Percentiles rank a stretch among this genome's conserved stretches.
Evolutionary conservation across 2,113 vertebrate species (phyloP).

Genomic region (Cyrtonyx montezumae): DNA sequence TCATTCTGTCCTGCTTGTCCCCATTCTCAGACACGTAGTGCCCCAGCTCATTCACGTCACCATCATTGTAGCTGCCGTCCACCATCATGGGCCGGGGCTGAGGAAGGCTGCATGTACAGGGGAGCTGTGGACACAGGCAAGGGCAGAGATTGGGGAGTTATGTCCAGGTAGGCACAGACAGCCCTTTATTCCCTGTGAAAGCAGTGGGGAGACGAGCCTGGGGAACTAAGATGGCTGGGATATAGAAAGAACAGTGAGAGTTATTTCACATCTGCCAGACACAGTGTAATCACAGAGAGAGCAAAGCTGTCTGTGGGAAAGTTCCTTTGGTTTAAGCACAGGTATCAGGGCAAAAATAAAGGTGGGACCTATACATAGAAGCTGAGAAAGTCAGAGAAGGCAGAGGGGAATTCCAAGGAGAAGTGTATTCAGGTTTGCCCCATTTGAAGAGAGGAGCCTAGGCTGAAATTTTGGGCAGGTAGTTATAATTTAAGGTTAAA

Average conservation of each 20-base stretch:
- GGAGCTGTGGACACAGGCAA: conserved; percentile 78
- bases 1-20: conserved; percentile 88
- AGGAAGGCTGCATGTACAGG: conserved; percentile 87
- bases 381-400: not conserved
- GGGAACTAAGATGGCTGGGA: not conserved
- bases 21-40: conserved; percentile 84
- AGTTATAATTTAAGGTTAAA: not conserved
- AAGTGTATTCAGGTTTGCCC: not conserved
- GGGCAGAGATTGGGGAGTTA: not conserved
- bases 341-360: not conserved
- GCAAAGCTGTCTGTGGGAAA: not conserved
- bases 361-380: not conserved
- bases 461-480: not conserved
- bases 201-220: not conserved
- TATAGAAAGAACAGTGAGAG: not conserved
- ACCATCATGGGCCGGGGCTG: conserved; percentile 87
- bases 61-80: conserved; percentile 85
- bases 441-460: not conserved
- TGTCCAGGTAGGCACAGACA: accelerated
- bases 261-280: not conserved
- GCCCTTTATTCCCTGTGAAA: not conserved
- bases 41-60: conserved; percentile 86
- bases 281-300: not conserved
- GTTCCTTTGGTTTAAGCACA: not conserved
- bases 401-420: not conserved